A percentile compares a stretch with the other conserved stretches of the same genome.
phyloP scores from a whole-genome alignment of 1,140 invertebrate species.

The Saccostrea cuccullata region DNA sequence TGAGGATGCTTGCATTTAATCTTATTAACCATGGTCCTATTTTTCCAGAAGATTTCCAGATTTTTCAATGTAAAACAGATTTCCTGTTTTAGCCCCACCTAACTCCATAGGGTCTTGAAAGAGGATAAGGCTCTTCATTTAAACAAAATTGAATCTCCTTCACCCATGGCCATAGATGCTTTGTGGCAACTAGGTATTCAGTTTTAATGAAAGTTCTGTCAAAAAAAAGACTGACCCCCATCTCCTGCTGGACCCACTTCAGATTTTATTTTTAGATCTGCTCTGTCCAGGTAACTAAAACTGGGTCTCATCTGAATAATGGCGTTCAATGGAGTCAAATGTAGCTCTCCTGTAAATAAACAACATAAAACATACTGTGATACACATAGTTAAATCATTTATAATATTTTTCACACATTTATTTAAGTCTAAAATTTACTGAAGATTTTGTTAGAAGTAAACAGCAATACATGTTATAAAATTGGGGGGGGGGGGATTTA shows the following conservation, averaged over 20 bases:
- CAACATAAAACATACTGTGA: neutral
- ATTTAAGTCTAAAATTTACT: neutral
- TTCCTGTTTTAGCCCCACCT: too few relatives aligned
- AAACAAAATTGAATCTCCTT: too few relatives aligned
- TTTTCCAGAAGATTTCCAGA: too few relatives aligned
- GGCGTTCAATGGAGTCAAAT: conserved; percentile 85
- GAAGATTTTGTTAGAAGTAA: neutral
- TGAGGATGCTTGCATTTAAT: too few relatives aligned
- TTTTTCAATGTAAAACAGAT: too few relatives aligned
- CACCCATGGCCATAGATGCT: too few relatives aligned
- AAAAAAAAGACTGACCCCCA: conserved; percentile 44
- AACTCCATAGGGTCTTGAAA: too few relatives aligned
- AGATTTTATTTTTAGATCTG: conserved; percentile 83
- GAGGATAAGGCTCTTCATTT: too few relatives aligned
- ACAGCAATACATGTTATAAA: neutral
- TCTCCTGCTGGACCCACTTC: conserved; percentile 47
- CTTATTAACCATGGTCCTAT: too few relatives aligned
- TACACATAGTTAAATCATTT: neutral
- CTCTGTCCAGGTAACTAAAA: conserved; percentile 90
- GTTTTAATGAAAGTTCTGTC: neutral
- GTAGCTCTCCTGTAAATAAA: conserved; percentile 81
- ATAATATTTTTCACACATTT: neutral
- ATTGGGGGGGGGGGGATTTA: too few relatives aligned
- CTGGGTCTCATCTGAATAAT: conserved; percentile 88
- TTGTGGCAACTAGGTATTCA: too few relatives aligned